phyloP scores from a whole-genome alignment of 2,888 invertebrate genomes.

The Sepioteuthis lessoniana region DNA sequence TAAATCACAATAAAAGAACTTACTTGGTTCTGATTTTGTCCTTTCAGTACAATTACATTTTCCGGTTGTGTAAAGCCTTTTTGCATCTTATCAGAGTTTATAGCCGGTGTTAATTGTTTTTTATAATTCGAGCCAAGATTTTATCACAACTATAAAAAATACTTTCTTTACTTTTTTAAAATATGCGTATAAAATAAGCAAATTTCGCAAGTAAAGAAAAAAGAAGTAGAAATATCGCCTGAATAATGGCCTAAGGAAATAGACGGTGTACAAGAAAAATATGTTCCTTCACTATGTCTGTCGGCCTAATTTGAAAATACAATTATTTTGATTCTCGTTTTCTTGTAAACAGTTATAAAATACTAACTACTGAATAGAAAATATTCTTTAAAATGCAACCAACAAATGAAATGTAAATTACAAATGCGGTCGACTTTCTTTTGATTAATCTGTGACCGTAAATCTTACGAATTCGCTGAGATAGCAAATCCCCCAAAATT shows the following conservation, averaged over 20 bases:
- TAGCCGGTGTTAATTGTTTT: neutral
- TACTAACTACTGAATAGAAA: too few relatives aligned
- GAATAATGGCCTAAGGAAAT: neutral
- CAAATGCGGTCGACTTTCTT: too few relatives aligned
- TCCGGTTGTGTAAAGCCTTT: neutral
- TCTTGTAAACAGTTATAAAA: too few relatives aligned
- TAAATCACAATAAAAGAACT: neutral
- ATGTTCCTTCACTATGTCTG: neutral
- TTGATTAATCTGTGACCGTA: too few relatives aligned
- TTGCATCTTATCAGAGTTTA: neutral
- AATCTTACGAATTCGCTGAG: too few relatives aligned
- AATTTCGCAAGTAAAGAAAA: neutral
- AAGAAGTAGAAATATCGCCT: neutral
- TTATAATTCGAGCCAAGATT: neutral
- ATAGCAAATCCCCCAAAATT: too few relatives aligned
- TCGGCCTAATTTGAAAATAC: neutral
- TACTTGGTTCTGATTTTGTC: neutral
- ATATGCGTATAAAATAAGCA: neutral
- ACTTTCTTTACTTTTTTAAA: neutral
- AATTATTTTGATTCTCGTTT: too few relatives aligned
- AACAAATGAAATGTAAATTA: too few relatives aligned
- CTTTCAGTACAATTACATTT: neutral
- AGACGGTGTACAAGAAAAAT: neutral
- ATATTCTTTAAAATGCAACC: too few relatives aligned
- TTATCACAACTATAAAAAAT: neutral